These are phyloP conservation scores for Drosophila sordidula DNA, from an alignment of 2,888 invertebrate species.

Conservation along the genomic window DNA sequence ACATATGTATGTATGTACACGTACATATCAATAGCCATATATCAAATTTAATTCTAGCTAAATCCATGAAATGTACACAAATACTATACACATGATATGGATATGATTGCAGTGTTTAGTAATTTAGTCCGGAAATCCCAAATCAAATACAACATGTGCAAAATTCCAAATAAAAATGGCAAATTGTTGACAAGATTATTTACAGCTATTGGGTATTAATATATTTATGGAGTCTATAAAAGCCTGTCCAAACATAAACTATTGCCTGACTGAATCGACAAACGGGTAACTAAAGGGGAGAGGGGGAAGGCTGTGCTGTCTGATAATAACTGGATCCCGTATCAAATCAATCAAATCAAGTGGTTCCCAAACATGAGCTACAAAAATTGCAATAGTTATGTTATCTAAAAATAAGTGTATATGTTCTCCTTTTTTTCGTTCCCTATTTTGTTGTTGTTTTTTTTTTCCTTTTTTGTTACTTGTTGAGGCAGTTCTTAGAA, in stretches of 20 bases:
- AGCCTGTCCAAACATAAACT: constrained; percentile 35
- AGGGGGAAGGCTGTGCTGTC: no score
- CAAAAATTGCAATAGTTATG: constrained; percentile 12
- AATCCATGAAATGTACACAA: constrained; percentile 6
- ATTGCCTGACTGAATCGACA: background rate
- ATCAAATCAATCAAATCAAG: constrained; percentile 43
- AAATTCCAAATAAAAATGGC: constrained; percentile 11
- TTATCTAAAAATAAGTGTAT: constrained; percentile 18
- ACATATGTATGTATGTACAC: background rate
- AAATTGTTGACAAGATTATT: constrained; percentile 28
- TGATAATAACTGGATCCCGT: constrained; percentile 23
- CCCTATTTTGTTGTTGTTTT: background rate
- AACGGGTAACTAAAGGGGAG: background rate
- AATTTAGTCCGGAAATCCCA: constrained; percentile 6
- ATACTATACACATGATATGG: background rate
- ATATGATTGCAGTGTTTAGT: constrained; percentile 2
- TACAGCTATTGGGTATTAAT: constrained; percentile 12
- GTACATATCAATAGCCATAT: background rate
- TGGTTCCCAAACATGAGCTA: background rate
- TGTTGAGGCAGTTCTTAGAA: constrained; percentile 39
- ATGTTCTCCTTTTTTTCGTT: background rate
- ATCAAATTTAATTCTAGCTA: background rate
- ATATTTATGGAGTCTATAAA: constrained; percentile 25
- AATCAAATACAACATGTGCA: constrained; percentile 29
- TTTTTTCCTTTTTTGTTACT: constrained; percentile 10